Conservation (phyloP, 2,113 vertebrate genomes). For the Paedocypris sp. region DNA sequence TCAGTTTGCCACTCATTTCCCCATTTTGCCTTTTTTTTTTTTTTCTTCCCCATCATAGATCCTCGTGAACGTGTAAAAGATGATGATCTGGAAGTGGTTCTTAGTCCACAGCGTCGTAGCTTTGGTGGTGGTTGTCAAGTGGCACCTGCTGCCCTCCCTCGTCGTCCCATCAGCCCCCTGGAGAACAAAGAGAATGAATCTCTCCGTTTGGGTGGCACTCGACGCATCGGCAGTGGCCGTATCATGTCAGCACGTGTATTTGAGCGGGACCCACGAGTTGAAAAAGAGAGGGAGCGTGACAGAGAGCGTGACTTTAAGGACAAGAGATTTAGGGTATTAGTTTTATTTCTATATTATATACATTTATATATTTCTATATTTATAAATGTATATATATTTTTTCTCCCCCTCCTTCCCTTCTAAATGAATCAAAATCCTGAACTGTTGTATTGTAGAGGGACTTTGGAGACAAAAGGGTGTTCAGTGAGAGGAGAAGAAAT, state of each 20-base stretch:
- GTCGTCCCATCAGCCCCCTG: constrained; percentile 76
- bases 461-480: constrained; percentile 87
- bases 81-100: constrained; percentile 88
- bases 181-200: constrained; percentile 88
- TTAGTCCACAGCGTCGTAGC: constrained; percentile 93
- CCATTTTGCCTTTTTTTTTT: not conserved
- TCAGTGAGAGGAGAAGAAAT: constrained; percentile 87
- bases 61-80: constrained; percentile 91
- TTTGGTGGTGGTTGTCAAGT: constrained; percentile 91
- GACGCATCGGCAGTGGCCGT: constrained; percentile 88
- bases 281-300: constrained; percentile 82
- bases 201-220: constrained; percentile 71
- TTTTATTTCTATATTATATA: not conserved
- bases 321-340: constrained; percentile 83
- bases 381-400: not conserved
- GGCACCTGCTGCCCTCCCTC: constrained; percentile 58
- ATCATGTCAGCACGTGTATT: constrained; percentile 82
- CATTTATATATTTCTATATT: not conserved
- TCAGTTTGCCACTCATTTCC: not conserved
- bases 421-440: too few species aligned
- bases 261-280: constrained; percentile 77
- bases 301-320: constrained; percentile 90
- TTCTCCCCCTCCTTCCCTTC: too few species aligned
- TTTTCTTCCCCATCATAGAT: constrained; percentile 63
- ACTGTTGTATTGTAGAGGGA: constrained; percentile 69